phyloP scores from a whole-genome alignment of 1,140 invertebrate species.

The Drosophila ogumai region DNA sequence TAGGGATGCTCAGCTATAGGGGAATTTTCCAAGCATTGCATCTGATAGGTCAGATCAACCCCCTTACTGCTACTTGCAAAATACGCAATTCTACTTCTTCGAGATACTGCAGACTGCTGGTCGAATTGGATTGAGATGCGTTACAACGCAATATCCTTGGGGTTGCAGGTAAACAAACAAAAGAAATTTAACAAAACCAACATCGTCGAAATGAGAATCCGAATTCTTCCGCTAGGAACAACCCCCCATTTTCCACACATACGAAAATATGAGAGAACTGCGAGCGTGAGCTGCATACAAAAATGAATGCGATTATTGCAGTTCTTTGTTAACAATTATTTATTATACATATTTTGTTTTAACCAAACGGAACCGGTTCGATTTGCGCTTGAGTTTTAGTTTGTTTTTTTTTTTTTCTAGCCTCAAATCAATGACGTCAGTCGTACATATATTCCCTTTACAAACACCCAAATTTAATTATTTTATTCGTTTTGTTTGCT shows the following conservation, averaged over 20 bases:
- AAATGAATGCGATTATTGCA: conserved; percentile 30
- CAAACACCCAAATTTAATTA: conserved; percentile 34
- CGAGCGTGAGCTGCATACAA: conserved; percentile 17
- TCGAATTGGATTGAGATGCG: not conserved
- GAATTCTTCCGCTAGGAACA: conserved; percentile 7
- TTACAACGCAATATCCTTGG: conserved; percentile 28
- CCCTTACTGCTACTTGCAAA: not conserved
- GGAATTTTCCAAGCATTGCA: conserved; percentile 1
- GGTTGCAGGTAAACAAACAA: conserved; percentile 21
- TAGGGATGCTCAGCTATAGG: conserved; percentile 2
- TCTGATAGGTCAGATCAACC: conserved; percentile 1
- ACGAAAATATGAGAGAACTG: not conserved
- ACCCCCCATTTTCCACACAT: conserved; percentile 9
- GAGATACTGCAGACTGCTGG: not conserved
- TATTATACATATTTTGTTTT: conserved; percentile 32
- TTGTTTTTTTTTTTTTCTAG: conserved; percentile 20
- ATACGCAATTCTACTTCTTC: not conserved
- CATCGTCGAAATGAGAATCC: not conserved
- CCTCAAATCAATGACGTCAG: conserved; percentile 27
- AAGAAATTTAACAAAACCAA: conserved; percentile 6
- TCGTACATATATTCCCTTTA: not conserved
- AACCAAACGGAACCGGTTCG: conserved; percentile 58
- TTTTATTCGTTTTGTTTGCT: conserved; percentile 33
- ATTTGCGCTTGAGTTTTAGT: conserved; percentile 38
- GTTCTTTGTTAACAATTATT: conserved; percentile 43